Conservation (phyloP, 2,113 vertebrate genomes). For the Melanerpes aurifrons region DNA sequence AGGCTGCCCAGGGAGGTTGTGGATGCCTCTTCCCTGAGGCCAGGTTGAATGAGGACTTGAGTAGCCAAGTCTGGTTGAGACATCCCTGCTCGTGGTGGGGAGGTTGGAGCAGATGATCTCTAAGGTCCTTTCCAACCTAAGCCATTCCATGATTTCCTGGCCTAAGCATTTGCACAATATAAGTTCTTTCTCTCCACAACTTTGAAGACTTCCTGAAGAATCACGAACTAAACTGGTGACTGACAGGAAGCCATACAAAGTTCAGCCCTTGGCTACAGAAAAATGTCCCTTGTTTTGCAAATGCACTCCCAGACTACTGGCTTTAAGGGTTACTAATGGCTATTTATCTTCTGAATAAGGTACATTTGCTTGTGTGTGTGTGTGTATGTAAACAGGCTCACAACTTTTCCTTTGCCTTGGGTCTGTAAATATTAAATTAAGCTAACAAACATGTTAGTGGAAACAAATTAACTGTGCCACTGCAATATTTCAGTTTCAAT, state of each 20-base stretch:
- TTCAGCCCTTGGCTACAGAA: not conserved
- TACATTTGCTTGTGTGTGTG: not conserved
- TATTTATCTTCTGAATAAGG: not conserved
- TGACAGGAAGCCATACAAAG: not conserved
- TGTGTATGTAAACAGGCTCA: not conserved
- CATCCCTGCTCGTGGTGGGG: too few relatives aligned
- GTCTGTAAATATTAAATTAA: slow-evolving; percentile 45
- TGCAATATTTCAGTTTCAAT: slow-evolving; percentile 45
- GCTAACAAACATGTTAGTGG: slow-evolving; percentile 45
- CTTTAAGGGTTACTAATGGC: not conserved
- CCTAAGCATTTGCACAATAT: not conserved
- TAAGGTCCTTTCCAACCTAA: too few relatives aligned
- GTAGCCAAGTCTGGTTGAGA: too few relatives aligned
- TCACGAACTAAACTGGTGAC: not conserved
- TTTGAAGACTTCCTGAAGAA: not conserved
- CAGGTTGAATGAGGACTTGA: too few relatives aligned
- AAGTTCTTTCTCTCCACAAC: not conserved
- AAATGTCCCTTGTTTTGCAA: not conserved
- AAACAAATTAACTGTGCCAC: slow-evolving; percentile 39
- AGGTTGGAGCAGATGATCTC: too few relatives aligned
- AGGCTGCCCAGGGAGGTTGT: too few relatives aligned
- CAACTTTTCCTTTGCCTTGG: slow-evolving; percentile 1
- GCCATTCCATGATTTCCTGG: not conserved
- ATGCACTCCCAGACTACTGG: not conserved
- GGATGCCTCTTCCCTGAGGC: too few relatives aligned